phyloP scores from a whole-genome alignment of 2,113 vertebrate genomes.

The Microtus pennsylvanicus region DNA sequence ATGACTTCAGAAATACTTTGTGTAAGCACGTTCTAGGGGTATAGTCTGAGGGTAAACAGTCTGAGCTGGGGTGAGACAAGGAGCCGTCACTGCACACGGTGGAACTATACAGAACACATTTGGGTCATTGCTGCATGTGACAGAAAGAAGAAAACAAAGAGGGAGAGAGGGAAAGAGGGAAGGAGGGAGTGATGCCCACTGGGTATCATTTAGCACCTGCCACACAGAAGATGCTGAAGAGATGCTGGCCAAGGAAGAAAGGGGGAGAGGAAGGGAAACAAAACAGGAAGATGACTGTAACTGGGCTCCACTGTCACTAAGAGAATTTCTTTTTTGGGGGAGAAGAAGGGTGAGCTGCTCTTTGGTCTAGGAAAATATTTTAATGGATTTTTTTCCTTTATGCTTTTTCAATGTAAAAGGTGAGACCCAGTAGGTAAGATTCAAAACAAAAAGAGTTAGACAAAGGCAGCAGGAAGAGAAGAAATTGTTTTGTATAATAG shows the following conservation, averaged over 20 bases:
- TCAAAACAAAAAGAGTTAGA: constrained; percentile 36
- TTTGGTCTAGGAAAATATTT: constrained; percentile 29
- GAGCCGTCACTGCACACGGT: background rate
- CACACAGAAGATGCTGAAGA: background rate
- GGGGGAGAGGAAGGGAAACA: background rate
- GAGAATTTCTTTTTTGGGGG: background rate
- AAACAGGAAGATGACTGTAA: background rate
- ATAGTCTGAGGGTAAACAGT: constrained; percentile 44
- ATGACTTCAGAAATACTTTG: constrained; percentile 35
- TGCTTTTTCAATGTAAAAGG: constrained; percentile 36
- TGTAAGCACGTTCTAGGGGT: constrained; percentile 49
- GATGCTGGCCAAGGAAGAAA: constrained; percentile 4
- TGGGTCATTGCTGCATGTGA: background rate
- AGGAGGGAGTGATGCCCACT: background rate
- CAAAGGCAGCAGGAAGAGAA: background rate
- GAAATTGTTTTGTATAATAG: background rate
- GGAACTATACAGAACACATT: background rate
- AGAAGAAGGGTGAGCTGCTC: background rate
- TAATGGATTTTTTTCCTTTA: constrained; percentile 46
- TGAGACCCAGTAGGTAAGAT: background rate
- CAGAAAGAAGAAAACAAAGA: background rate
- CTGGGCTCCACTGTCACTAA: background rate
- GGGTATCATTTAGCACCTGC: background rate
- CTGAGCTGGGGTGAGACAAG: constrained; percentile 1
- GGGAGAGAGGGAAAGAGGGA: too few species aligned